phyloP scores from a whole-genome alignment of 2,113 vertebrate species.

The Henicopernis longicauda region DNA sequence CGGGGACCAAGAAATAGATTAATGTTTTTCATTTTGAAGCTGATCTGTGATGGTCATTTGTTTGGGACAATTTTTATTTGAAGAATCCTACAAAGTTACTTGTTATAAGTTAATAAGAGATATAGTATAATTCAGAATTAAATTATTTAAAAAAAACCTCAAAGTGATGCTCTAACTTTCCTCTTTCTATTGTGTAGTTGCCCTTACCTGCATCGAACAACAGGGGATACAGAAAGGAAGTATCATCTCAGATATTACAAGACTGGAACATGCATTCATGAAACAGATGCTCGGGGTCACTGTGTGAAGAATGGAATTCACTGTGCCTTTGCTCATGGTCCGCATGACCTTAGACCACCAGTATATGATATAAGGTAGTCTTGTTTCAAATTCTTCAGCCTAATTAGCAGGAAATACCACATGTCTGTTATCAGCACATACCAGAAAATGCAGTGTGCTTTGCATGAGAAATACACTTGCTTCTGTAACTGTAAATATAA shows the following conservation, averaged over 20 bases:
- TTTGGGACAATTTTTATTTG: background rate
- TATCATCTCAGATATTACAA: slow-evolving; percentile 96
- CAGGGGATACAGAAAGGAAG: slow-evolving; percentile 92
- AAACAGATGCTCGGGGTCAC: slow-evolving; percentile 89
- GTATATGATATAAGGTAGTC: slow-evolving; percentile 89
- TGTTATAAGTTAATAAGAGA: background rate
- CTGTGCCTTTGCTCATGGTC: slow-evolving; percentile 92
- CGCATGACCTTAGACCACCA: slow-evolving; percentile 88
- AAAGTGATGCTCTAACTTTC: background rate
- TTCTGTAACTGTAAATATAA: background rate
- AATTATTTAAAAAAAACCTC: background rate
- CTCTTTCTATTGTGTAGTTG: slow-evolving; percentile 73
- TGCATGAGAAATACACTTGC: background rate
- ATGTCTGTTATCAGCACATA: background rate
- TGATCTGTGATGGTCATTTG: background rate
- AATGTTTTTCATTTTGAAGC: background rate
- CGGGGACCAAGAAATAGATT: background rate
- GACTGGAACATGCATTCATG: slow-evolving; percentile 92
- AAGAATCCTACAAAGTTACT: background rate
- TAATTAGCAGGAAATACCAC: background rate
- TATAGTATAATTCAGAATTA: background rate
- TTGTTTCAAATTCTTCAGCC: background rate
- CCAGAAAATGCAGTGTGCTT: background rate
- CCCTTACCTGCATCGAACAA: slow-evolving; percentile 89
- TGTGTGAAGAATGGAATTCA: slow-evolving; percentile 91